A percentile compares a stretch with the other conserved stretches of the same genome.
Evolutionary conservation across 2,797 vertebrate species (phyloP).

Genomic region (Urosaurus nigricauda): DNA sequence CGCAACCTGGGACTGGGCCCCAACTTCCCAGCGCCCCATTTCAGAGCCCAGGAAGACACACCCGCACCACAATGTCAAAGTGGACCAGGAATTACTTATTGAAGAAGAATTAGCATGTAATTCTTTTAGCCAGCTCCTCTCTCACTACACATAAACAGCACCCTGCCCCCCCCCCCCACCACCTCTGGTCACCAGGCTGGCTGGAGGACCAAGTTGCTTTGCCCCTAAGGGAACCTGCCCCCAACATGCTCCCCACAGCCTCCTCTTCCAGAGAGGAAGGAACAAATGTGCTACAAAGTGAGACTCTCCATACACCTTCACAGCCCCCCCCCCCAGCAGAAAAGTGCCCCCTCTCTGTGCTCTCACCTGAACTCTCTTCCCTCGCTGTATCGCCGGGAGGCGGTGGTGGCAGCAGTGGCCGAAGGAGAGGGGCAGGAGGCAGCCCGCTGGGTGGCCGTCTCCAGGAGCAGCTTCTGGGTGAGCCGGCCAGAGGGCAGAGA

Average conservation of each 20-base stretch:
- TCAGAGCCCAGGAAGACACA: no score
- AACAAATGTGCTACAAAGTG: rapidly evolving
- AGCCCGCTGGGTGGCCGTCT: constrained; percentile 85
- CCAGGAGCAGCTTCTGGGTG: constrained; percentile 91
- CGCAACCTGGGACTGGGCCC: no score
- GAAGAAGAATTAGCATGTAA: neutral
- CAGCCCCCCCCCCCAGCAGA: no score
- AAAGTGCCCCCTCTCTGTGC: no score
- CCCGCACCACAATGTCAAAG: no score
- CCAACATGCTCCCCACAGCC: neutral
- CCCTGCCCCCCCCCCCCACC: no score
- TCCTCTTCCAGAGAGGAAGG: neutral
- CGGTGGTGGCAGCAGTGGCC: constrained; percentile 39
- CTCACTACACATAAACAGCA: no score
- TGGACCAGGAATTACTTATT: no score
- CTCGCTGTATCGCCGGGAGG: constrained; percentile 86
- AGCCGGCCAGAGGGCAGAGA: constrained; percentile 82
- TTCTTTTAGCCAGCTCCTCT: neutral
- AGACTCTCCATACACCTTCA: no score
- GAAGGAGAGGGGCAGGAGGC: constrained; percentile 54
- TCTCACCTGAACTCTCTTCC: constrained; percentile 92
- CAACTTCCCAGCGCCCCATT: no score
- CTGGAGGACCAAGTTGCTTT: no score
- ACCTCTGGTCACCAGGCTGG: no score
- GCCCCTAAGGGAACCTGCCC: neutral